These are phyloP conservation scores for Lordiphosa clarofinis DNA, from an alignment of 1,140 invertebrate species.

Conservation along the genomic window DNA sequence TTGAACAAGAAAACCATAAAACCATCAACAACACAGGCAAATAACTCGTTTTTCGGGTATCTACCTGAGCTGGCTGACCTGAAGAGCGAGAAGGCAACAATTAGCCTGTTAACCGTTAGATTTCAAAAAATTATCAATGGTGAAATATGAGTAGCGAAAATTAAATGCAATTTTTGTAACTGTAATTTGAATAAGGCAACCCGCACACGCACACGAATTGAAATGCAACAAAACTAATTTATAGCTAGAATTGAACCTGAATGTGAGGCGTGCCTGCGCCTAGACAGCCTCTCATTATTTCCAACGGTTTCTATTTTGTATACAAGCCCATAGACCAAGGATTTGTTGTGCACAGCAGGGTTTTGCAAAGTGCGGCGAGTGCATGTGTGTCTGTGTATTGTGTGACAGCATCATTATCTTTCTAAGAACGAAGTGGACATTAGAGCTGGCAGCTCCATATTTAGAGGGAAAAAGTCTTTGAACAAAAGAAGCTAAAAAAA, in stretches of 20 bases:
- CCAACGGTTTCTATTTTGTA: constrained; percentile 74
- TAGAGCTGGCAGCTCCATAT: constrained; percentile 18
- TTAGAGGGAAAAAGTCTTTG: constrained; percentile 1
- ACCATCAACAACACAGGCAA: constrained; percentile 32
- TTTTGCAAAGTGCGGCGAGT: constrained; percentile 47
- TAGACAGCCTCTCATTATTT: constrained; percentile 40
- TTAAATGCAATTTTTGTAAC: no score
- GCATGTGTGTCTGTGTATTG: constrained; percentile 6
- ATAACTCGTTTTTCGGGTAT: constrained; percentile 53
- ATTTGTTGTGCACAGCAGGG: constrained; percentile 30
- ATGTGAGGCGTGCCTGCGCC: constrained; percentile 39
- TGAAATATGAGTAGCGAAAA: constrained; percentile 34
- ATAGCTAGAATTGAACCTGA: constrained; percentile 45
- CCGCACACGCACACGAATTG: constrained; percentile 46
- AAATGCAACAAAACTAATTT: constrained; percentile 72
- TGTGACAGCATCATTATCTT: constrained; percentile 24
- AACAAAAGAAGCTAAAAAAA: neutral
- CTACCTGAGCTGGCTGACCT: constrained; percentile 37
- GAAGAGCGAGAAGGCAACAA: neutral
- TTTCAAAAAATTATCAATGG: neutral
- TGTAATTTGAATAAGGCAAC: constrained; percentile 1
- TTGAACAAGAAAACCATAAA: constrained; percentile 54
- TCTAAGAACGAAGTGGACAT: constrained; percentile 41
- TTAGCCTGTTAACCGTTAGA: constrained; percentile 16
- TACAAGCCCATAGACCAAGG: constrained; percentile 42